phyloP scores from a whole-genome alignment of 1,140 invertebrate genomes.

The Phthorimaea operculella region DNA sequence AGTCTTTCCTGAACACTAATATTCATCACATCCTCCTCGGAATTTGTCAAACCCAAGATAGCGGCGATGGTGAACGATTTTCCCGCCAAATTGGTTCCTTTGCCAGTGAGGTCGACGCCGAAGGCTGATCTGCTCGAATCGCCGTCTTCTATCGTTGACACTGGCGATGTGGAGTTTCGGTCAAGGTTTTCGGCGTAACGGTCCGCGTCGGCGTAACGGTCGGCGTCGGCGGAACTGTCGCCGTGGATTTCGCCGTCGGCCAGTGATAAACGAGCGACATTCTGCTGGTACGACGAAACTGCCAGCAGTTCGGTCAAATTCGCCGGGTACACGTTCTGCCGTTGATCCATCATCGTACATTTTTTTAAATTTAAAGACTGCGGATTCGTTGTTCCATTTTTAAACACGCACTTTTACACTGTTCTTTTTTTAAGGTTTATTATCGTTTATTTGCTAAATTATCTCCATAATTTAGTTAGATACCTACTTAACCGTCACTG shows the following conservation, averaged over 20 bases:
- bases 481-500: neutral
- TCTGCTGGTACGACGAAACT: conserved; percentile 41
- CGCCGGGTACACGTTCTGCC: conserved; percentile 36
- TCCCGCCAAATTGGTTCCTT: conserved; percentile 46
- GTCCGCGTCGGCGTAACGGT: conserved; percentile 15
- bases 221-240: conserved; percentile 26
- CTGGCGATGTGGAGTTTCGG: conserved; percentile 26
- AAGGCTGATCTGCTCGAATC: conserved; percentile 46
- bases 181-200: conserved; percentile 18
- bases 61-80: conserved; percentile 61
- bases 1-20: conserved; percentile 52
- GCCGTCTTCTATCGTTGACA: conserved; percentile 40
- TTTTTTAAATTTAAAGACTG: conserved; percentile 2
- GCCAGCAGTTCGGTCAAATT: conserved; percentile 44
- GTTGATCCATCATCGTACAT: conserved; percentile 45
- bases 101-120: conserved; percentile 54
- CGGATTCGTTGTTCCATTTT: neutral
- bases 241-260: conserved; percentile 24
- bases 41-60: conserved; percentile 48
- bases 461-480: neutral
- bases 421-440: neutral
- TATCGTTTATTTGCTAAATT: conserved; percentile 2
- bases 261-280: conserved; percentile 26
- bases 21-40: conserved; percentile 56
- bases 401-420: neutral